Base-by-base conservation (phyloP, 1,140 invertebrate genomes). In the Drosophila busckii region DNA sequence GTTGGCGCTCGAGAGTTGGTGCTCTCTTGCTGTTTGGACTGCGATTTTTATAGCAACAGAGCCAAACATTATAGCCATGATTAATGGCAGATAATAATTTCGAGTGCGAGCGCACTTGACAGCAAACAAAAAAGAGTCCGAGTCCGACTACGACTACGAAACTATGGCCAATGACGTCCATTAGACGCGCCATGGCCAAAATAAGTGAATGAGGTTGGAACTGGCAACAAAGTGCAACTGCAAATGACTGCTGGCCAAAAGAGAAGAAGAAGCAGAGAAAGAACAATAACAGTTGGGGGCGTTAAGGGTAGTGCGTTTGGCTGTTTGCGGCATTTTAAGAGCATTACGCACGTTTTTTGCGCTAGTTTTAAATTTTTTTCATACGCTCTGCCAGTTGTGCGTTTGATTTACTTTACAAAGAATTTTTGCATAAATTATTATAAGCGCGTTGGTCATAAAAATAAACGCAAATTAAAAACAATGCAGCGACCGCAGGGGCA, bases 31-130 rank as follows among this genome's bases (percentile, higher is more conserved):
- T 73, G 54, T n/a, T n/a, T n/a, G n/a, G 50, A 71, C 68, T 73
- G 60, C 49, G 63, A 68, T 80, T 80, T n/a, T 80, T 80, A 80
- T 80, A 73, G 73, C 75, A 65, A 69, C 68, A 67, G 54, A 50
- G 49, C 56, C 53, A 80, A 80, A 82, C 73, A 80, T 80, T 80
- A 80, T 80, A 70, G 75, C 73, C 73, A 80, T 80, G 73, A 80
- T 80, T 80, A 80, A 80, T 80, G 73, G 73, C 69, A 80, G 73
- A 80, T 80, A 80, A 80, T 80, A 80, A 80, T 82, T 80, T 80
- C 73, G 75, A 80, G 73, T 80, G 73, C 73, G 73, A 82, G 73
- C n/a, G n/a, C 73, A 80, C 73, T 80, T 80, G 73, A 80, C 73
- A 80, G 73, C 73, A 69, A 82, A 80, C 73, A 76, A 82, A 80